phyloP scores from a whole-genome alignment of 2,797 vertebrate genomes.

The Sandelia bainsii region DNA sequence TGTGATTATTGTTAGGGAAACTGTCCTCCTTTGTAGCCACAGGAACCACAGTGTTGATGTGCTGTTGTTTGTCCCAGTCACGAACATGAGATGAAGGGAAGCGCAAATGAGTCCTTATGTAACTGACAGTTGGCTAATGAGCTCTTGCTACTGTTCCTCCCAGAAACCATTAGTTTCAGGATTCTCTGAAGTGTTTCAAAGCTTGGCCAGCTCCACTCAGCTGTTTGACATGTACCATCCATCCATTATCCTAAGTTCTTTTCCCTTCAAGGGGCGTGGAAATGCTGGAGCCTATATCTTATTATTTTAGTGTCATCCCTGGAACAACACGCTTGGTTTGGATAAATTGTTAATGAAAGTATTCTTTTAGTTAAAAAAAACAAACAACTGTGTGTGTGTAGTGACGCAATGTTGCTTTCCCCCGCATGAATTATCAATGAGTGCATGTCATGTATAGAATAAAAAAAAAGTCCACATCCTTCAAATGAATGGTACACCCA shows the following conservation, averaged over 20 bases:
- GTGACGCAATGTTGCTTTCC: slow-evolving; percentile 3
- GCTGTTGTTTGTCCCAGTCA: slow-evolving; percentile 26
- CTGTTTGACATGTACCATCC: not conserved
- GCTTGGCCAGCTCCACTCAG: slow-evolving; percentile 26
- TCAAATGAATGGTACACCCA: not conserved
- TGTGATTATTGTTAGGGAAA: slow-evolving; percentile 5
- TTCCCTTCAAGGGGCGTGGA: too few relatives aligned
- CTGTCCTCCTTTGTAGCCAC: not conserved
- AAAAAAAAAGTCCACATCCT: too few relatives aligned
- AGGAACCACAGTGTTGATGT: slow-evolving; percentile 7
- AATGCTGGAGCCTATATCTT: not conserved
- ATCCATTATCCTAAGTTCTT: too few relatives aligned
- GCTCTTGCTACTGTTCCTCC: slow-evolving; percentile 22
- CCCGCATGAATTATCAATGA: too few relatives aligned
- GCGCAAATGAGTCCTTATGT: slow-evolving; percentile 38
- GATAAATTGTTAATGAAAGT: slow-evolving; percentile 1
- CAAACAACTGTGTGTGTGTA: slow-evolving; percentile 2
- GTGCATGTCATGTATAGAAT: too few relatives aligned
- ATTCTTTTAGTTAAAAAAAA: slow-evolving; percentile 1
- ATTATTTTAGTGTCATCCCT: slow-evolving; percentile 17
- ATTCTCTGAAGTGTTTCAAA: slow-evolving; percentile 45
- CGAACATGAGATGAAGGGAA: slow-evolving; percentile 22
- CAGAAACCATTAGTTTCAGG: slow-evolving; percentile 45
- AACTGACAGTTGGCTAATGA: slow-evolving; percentile 50
- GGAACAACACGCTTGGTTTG: slow-evolving; percentile 1